Evolutionary conservation across 1,140 invertebrate genomes (phyloP).

Genomic region (Lamellibrachia luymesi): DNA sequence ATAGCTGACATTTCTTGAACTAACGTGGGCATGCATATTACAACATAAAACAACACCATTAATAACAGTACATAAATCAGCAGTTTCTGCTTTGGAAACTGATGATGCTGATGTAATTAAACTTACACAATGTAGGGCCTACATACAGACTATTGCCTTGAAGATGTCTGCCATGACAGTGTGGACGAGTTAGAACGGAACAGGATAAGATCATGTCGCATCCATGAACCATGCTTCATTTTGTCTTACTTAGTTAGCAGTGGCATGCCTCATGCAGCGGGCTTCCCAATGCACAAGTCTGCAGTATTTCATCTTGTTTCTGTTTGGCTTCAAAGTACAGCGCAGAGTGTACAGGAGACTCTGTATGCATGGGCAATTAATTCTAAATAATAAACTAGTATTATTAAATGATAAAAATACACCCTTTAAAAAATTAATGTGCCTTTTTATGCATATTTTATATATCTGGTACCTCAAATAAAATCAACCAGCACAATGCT

Average conservation of each 20-base stretch:
- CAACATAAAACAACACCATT: not conserved
- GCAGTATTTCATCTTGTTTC: not conserved
- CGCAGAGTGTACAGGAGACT: too few relatives aligned
- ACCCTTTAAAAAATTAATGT: not conserved
- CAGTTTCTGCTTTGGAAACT: not conserved
- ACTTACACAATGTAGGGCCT: not conserved
- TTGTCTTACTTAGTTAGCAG: not conserved
- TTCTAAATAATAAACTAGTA: not conserved
- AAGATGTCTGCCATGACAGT: too few relatives aligned
- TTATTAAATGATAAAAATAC: not conserved
- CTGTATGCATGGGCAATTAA: not conserved
- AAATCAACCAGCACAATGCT: too few relatives aligned
- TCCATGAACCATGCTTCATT: not conserved
- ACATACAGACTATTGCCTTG: too few relatives aligned
- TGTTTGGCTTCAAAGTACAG: not conserved
- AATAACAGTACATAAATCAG: not conserved
- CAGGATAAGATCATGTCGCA: not conserved
- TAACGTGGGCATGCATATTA: not conserved
- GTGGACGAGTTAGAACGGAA: not conserved
- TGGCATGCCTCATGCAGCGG: not conserved
- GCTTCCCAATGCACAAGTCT: not conserved
- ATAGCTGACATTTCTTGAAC: not conserved
- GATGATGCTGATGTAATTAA: not conserved
- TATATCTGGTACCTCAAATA: too few relatives aligned
- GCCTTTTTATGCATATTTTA: not conserved